Evolutionary conservation across 2,888 invertebrate species (phyloP).

Genomic region (Caprella mutica): DNA sequence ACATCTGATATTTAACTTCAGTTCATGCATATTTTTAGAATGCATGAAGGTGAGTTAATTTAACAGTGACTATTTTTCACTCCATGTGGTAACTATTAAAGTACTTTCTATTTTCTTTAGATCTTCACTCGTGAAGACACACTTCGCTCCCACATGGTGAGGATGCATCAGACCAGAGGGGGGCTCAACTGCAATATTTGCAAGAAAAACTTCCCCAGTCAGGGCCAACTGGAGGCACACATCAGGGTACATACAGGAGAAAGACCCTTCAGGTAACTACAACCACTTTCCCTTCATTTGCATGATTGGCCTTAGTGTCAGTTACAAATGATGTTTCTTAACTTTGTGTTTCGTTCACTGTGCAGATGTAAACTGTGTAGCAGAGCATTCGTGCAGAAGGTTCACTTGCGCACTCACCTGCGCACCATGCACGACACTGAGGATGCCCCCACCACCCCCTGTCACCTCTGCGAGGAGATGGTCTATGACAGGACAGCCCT

Average conservation of each 20-base stretch:
- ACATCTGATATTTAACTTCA: no score
- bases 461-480: conserved; percentile 29
- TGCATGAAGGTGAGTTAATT: no score
- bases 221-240: conserved; percentile 32
- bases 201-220: conserved; percentile 32
- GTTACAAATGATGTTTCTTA: neutral
- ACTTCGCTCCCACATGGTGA: conserved; percentile 30
- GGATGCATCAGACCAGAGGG: conserved; percentile 32
- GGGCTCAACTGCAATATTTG: conserved; percentile 32
- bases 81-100: no score
- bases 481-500: conserved; percentile 28
- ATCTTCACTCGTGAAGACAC: conserved; percentile 31
- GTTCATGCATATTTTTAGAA: no score
- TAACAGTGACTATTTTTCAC: no score
- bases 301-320: neutral
- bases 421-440: conserved; percentile 33
- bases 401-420: conserved; percentile 28
- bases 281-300: neutral
- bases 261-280: conserved; percentile 24
- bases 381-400: conserved; percentile 31
- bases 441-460: conserved; percentile 29
- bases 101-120: conserved; percentile 6
- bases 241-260: conserved; percentile 33
- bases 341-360: neutral
- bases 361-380: conserved; percentile 23